These are phyloP conservation scores for Harpalus rubripes DNA, from an alignment of 2,888 invertebrate genomes.

Conservation along the genomic window DNA sequence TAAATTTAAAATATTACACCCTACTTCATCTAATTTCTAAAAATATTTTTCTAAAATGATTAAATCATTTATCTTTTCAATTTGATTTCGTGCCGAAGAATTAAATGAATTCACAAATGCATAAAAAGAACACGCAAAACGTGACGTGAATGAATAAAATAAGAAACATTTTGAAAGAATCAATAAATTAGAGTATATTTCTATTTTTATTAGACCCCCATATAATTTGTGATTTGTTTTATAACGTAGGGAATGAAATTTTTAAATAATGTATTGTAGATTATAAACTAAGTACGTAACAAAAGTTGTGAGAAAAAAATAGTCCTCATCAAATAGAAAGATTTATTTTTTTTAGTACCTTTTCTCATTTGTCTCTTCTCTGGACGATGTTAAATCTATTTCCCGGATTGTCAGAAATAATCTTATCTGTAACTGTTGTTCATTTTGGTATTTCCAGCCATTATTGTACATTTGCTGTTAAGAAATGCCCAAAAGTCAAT, in stretches of 20 bases:
- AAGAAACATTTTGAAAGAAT: constrained; percentile 18
- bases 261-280: background rate
- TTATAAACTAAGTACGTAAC: too few species aligned
- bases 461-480: too few species aligned
- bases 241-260: background rate
- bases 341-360: too few species aligned
- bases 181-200: constrained; percentile 21
- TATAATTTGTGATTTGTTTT: background rate
- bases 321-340: too few species aligned
- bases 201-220: background rate
- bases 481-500: too few species aligned
- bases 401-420: too few species aligned
- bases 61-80: constrained; percentile 1
- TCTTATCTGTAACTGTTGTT: too few species aligned
- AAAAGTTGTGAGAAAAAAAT: too few species aligned
- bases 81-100: background rate
- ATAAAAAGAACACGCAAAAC: constrained; percentile 35
- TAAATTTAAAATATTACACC: background rate
- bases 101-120: constrained; percentile 38
- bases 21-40: constrained; percentile 1
- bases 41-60: constrained; percentile 17
- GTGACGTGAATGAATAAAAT: constrained; percentile 35
- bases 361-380: too few species aligned
- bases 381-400: too few species aligned
- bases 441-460: too few species aligned